Conservation (phyloP, 2,113 vertebrate species). For the Forbesichthys papilliferus region DNA sequence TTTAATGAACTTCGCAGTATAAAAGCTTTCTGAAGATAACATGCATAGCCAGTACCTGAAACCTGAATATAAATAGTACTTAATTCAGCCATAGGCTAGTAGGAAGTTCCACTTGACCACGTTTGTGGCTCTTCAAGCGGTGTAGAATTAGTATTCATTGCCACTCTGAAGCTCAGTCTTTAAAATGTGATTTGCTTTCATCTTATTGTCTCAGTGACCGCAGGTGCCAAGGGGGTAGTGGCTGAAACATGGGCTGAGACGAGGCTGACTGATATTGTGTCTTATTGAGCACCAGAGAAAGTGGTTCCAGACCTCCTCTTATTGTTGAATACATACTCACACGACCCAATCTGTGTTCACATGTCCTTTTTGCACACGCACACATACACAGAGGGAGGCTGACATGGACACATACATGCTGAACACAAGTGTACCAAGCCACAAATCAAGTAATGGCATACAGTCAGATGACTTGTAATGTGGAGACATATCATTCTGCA, state of each 20-base stretch:
- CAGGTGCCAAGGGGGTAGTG: slow-evolving; percentile 33
- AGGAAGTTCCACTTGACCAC: slow-evolving; percentile 31
- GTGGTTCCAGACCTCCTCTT: background rate
- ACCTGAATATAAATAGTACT: slow-evolving; percentile 28
- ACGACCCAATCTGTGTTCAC: too few species aligned
- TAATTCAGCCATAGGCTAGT: slow-evolving; percentile 34
- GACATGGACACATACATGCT: background rate
- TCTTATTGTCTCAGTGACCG: slow-evolving; percentile 50
- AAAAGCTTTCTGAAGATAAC: background rate
- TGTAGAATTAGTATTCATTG: slow-evolving; percentile 59
- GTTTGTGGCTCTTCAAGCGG: slow-evolving; percentile 31
- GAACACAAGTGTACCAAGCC: slow-evolving; percentile 10
- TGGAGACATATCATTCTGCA: slow-evolving; percentile 17
- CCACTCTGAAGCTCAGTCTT: slow-evolving; percentile 46
- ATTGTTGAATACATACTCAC: too few species aligned
- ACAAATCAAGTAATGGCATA: slow-evolving; percentile 13
- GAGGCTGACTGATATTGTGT: slow-evolving; percentile 28
- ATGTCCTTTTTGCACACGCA: background rate
- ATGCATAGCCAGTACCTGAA: slow-evolving; percentile 15
- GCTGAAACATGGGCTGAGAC: slow-evolving; percentile 7
- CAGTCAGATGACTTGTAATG: slow-evolving; percentile 1
- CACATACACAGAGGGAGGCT: slow-evolving; percentile 5
- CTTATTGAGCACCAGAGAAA: slow-evolving; percentile 15
- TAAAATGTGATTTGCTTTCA: slow-evolving; percentile 57
- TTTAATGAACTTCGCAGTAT: slow-evolving; percentile 13